phyloP scores from a whole-genome alignment of 2,113 vertebrate species.

The Sus scrofa region DNA sequence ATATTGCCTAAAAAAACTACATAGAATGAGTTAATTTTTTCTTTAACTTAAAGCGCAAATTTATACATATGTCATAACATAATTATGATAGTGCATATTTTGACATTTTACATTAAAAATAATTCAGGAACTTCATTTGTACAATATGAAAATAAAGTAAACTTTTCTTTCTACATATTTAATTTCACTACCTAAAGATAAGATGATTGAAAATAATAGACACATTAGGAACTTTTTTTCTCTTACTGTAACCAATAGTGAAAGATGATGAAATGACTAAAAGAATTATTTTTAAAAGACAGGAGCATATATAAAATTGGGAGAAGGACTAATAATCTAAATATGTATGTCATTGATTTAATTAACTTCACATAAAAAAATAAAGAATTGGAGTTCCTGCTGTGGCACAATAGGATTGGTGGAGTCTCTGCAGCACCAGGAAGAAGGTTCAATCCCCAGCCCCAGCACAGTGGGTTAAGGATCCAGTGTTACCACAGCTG shows the following conservation, averaged over 20 bases:
- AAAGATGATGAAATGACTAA: neutral
- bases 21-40: neutral
- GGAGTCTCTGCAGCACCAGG: too few relatives aligned
- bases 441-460: too few relatives aligned
- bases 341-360: neutral
- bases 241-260: neutral
- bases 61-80: neutral
- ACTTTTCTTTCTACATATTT: slow-evolving; percentile 17
- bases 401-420: too few relatives aligned
- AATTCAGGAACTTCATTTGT: slow-evolving; percentile 15
- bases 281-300: neutral
- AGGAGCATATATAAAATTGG: neutral
- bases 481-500: too few relatives aligned
- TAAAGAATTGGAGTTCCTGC: neutral
- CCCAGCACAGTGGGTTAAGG: too few relatives aligned
- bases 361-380: neutral
- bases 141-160: neutral
- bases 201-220: neutral
- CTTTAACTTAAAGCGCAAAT: slow-evolving; percentile 37
- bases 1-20: slow-evolving; percentile 17
- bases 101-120: slow-evolving; percentile 27
- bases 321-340: neutral
- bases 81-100: slow-evolving; percentile 10
- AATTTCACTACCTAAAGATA: neutral
- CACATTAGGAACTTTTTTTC: neutral